phyloP scores from a whole-genome alignment of 2,797 vertebrate species.

The Chelon auratus region DNA sequence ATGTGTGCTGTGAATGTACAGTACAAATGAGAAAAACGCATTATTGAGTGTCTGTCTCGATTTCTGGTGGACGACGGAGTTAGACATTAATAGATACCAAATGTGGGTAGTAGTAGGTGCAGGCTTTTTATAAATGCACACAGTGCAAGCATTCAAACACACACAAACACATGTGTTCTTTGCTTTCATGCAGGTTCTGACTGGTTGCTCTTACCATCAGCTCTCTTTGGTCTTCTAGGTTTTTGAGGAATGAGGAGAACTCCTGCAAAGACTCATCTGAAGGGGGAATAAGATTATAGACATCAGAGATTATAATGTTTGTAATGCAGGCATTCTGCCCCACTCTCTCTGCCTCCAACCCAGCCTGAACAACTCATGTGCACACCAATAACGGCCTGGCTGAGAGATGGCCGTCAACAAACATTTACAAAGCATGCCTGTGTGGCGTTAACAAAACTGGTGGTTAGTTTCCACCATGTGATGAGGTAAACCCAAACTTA shows the following conservation, averaged over 20 bases:
- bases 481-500: constrained; percentile 73
- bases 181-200: constrained; percentile 52
- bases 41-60: constrained; percentile 33
- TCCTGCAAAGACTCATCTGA: constrained; percentile 96
- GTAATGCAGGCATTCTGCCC: constrained; percentile 1
- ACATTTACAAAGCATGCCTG: constrained; percentile 48
- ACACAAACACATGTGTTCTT: constrained; percentile 44
- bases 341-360: neutral
- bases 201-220: constrained; percentile 91
- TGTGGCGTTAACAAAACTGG: constrained; percentile 14
- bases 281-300: constrained; percentile 17
- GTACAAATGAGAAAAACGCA: constrained; percentile 30
- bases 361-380: constrained; percentile 25
- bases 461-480: constrained; percentile 35
- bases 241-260: constrained; percentile 94
- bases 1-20: constrained; percentile 9
- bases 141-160: constrained; percentile 10
- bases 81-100: constrained; percentile 56
- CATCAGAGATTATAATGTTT: constrained; percentile 44
- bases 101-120: constrained; percentile 50
- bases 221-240: constrained; percentile 97
- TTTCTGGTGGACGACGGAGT: constrained; percentile 48
- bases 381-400: constrained; percentile 29
- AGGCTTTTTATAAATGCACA: constrained; percentile 28
- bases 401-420: constrained; percentile 50